Evolutionary conservation across 2,113 vertebrate species (phyloP).

Genomic region (Laticauda laticaudata): DNA sequence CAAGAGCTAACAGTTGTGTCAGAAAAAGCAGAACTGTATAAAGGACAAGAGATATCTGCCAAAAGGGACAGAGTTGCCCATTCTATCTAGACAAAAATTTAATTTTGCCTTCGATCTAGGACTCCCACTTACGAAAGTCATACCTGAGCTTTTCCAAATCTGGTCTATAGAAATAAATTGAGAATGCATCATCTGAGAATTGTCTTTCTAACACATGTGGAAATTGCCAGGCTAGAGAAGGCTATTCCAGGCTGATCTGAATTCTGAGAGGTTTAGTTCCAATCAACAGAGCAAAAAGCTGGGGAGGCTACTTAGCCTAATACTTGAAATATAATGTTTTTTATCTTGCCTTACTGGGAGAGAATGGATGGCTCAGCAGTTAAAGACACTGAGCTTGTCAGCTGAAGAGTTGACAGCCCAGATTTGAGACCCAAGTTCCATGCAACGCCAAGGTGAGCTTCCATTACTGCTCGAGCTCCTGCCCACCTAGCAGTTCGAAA

Average conservation of each 20-base stretch:
- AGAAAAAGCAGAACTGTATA: not conserved
- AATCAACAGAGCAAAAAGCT: not conserved
- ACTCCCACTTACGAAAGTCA: not conserved
- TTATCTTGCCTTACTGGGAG: not conserved
- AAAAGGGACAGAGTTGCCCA: not conserved
- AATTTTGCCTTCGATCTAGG: not conserved
- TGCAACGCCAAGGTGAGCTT: not conserved
- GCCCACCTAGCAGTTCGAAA: not conserved
- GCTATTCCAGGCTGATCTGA: not conserved
- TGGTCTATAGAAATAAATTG: not conserved
- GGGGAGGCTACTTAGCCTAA: not conserved
- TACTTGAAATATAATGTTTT: not conserved
- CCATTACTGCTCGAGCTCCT: not conserved
- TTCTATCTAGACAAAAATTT: too few species aligned
- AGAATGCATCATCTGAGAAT: not conserved
- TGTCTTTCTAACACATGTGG: not conserved
- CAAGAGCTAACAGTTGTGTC: not conserved
- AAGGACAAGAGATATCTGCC: not conserved
- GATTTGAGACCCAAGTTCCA: not conserved
- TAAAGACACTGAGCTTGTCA: not conserved
- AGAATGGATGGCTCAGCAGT: not conserved
- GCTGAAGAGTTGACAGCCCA: not conserved
- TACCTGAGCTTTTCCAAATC: not conserved
- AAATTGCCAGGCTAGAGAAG: not conserved
- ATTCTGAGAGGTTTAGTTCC: not conserved